Evolutionary conservation across 1,140 invertebrate genomes (phyloP).

Genomic region (Maniola jurtina): DNA sequence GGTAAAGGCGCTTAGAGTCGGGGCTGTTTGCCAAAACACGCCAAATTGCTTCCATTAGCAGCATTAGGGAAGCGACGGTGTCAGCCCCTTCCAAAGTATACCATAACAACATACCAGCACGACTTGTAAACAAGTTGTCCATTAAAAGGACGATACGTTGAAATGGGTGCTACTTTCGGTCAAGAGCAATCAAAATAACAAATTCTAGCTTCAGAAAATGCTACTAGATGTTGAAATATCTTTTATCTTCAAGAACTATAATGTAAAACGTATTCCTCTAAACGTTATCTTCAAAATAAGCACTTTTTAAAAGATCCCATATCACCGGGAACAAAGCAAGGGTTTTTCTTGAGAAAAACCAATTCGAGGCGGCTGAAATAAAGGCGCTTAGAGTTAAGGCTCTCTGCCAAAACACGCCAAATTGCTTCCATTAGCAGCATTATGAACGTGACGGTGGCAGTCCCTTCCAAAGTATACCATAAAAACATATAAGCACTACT

Average conservation of each 20-base stretch:
- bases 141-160: too few relatives aligned
- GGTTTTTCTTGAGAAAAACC: slow-evolving; percentile 37
- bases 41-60: slow-evolving; percentile 61
- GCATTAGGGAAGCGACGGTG: slow-evolving; percentile 44
- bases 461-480: slow-evolving; percentile 15
- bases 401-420: slow-evolving; percentile 51
- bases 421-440: slow-evolving; percentile 62
- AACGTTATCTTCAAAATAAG: not conserved
- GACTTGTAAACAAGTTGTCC: not conserved
- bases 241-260: not conserved
- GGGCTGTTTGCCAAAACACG: slow-evolving; percentile 45
- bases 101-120: too few relatives aligned
- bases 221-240: too few relatives aligned
- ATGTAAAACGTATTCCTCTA: not conserved
- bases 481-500: too few relatives aligned
- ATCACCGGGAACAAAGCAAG: slow-evolving; percentile 9
- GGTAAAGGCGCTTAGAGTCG: slow-evolving; percentile 29
- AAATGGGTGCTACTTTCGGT: too few relatives aligned
- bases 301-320: not conserved
- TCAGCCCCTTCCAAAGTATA: slow-evolving; percentile 16
- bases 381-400: slow-evolving; percentile 29
- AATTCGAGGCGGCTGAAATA: slow-evolving; percentile 25
- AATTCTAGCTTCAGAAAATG: too few relatives aligned
- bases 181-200: too few relatives aligned
- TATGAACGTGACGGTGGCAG: slow-evolving; percentile 37